Conservation (phyloP, 2,888 invertebrate genomes). For the Parnassius glacialis region DNA sequence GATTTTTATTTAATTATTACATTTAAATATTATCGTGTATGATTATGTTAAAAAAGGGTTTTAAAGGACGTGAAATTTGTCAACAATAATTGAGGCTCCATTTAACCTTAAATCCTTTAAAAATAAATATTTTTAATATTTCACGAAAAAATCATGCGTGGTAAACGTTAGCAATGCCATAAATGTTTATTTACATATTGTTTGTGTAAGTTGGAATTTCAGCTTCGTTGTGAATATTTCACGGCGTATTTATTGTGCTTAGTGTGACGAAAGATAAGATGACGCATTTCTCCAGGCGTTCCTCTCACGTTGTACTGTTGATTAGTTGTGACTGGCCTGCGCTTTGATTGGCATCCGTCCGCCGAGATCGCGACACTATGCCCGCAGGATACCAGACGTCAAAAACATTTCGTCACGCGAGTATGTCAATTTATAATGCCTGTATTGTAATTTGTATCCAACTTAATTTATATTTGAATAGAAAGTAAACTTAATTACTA, state of each 20-base stretch:
- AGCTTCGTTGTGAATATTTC: slow-evolving; percentile 12
- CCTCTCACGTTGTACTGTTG: slow-evolving; percentile 35
- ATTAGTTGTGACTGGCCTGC: slow-evolving; percentile 40
- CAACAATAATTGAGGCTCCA: too few relatives aligned
- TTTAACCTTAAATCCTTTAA: too few relatives aligned
- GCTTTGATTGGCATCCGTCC: slow-evolving; percentile 45
- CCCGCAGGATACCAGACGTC: slow-evolving; percentile 39
- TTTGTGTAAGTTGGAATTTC: not conserved
- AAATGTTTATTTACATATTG: not conserved
- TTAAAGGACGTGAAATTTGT: too few relatives aligned
- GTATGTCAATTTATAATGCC: not conserved
- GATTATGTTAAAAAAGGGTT: too few relatives aligned
- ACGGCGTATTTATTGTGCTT: slow-evolving; percentile 10
- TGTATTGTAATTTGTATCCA: too few relatives aligned
- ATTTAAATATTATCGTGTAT: too few relatives aligned
- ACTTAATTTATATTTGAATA: too few relatives aligned
- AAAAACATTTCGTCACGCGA: slow-evolving; percentile 12
- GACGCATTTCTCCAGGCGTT: slow-evolving; percentile 26
- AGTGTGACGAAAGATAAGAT: slow-evolving; percentile 17
- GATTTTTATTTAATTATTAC: too few relatives aligned
- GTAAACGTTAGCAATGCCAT: too few relatives aligned
- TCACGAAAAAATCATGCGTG: too few relatives aligned
- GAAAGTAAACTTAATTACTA: too few relatives aligned
- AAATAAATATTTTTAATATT: too few relatives aligned
- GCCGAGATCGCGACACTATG: slow-evolving; percentile 29